Evolutionary conservation across 2,113 vertebrate genomes (phyloP).

Genomic region (Melanerpes aurifrons): DNA sequence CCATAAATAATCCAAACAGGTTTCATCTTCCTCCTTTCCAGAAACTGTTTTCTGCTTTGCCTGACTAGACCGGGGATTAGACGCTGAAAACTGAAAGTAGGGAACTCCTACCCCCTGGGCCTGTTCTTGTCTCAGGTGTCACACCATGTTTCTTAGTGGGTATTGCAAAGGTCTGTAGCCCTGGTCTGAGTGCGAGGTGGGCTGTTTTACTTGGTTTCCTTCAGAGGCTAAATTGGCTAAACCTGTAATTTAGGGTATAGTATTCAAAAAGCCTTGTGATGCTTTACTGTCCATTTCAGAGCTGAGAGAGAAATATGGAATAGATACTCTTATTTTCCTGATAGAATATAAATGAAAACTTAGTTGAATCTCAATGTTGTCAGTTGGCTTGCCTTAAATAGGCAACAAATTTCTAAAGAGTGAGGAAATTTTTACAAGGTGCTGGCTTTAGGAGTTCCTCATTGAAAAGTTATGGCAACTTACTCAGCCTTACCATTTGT

Average conservation of each 20-base stretch:
- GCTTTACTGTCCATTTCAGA: not conserved
- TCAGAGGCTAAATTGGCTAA: not conserved
- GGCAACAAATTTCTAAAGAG: not conserved
- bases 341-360: not conserved
- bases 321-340: not conserved
- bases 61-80: not conserved
- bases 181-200: not conserved
- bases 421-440: not conserved
- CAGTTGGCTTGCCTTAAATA: not conserved
- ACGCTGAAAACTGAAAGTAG: not conserved
- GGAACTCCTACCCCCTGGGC: not conserved
- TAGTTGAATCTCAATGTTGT: not conserved
- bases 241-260: not conserved
- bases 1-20: not conserved
- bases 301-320: not conserved
- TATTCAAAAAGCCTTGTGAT: not conserved
- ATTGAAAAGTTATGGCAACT: not conserved
- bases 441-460: not conserved
- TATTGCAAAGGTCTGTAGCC: not conserved
- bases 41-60: not conserved
- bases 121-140: not conserved
- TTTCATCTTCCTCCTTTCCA: not conserved
- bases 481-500: not conserved
- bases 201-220: not conserved
- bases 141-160: fast-evolving